phyloP scores from a whole-genome alignment of 2,888 invertebrate genomes.

The Aromia moschata region DNA sequence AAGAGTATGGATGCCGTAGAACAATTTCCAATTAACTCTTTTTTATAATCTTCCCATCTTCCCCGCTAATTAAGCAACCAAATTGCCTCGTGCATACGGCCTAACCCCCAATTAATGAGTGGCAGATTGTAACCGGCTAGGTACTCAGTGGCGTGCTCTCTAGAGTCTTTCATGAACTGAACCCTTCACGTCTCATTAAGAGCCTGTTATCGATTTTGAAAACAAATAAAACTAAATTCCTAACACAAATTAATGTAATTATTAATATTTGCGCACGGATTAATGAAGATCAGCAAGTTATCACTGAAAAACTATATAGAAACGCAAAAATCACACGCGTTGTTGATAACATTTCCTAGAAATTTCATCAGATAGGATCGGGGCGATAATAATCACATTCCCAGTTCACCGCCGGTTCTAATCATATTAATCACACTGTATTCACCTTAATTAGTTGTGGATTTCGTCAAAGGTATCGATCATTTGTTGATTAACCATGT shows the following conservation, averaged over 20 bases:
- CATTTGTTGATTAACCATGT: conserved; percentile 53
- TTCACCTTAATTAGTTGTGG: conserved; percentile 56
- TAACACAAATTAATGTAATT: no score
- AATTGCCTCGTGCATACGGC: conserved; percentile 56
- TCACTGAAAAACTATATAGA: no score
- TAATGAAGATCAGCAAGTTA: no score
- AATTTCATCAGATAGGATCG: no score
- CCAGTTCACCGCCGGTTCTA: conserved; percentile 38
- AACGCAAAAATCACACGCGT: no score
- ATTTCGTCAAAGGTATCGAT: conserved; percentile 50
- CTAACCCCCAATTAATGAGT: conserved; percentile 57
- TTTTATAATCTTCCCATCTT: conserved; percentile 58
- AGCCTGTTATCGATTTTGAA: neutral
- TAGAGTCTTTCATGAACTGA: neutral
- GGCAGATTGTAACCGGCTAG: conserved; percentile 50
- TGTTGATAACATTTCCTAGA: no score
- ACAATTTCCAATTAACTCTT: conserved; percentile 62
- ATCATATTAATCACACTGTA: conserved; percentile 57
- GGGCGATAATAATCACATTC: conserved; percentile 18
- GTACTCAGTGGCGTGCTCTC: conserved; percentile 39
- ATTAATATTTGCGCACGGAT: no score
- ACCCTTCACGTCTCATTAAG: neutral
- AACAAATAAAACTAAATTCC: no score
- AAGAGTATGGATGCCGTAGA: conserved; percentile 47
- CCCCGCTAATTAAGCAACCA: conserved; percentile 56